Base-by-base conservation (phyloP, 2,797 vertebrate species). In the Dallia pectoralis region DNA sequence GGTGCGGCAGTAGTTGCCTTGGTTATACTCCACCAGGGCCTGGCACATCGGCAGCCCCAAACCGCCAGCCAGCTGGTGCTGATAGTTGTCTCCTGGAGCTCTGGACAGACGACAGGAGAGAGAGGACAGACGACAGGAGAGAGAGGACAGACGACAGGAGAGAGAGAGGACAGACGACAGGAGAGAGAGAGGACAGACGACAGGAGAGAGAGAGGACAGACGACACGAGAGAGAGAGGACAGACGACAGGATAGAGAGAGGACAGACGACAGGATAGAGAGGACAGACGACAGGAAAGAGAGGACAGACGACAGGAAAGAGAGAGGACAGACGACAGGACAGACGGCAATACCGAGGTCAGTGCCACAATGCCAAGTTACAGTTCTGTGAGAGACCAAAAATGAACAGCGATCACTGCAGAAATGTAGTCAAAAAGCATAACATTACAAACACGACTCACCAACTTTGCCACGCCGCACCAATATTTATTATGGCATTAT, bases 21-120 rank as follows among this genome's bases (percentile, higher is more conserved):
- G 86, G 77, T 95, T 87, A 65, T 94, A 96, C 85, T 95, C 96
- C 40, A 94, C 81, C 82, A 99, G 83, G 36, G 97, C 97, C 87
- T 94, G 91, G 87, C 95, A 96, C 86, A 98, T 90, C 0, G 96
- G 93, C 72, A 97, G 66, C 16, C 96, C 96, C n/a, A 97, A 0
- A 0, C 75, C 29, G 4, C 19, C 74, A 4, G 92, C 94, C 78
- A 95, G 73, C 66, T 87, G 89, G 79, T 94, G 93, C 70, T 97
- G 92, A 0, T 90, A 83, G 75, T 95, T 95, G 74, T 96, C 95
- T 27, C 49, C 80, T 0, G 95, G 95, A n/a, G 88, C 83, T 82
- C 97, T 99, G 92, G 4, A 53, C 78, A 83, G 8, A 32, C 61
- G 30, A 15, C 61, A 32, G 61, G 61, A 63, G 22, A 63, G 22